phyloP scores from a whole-genome alignment of 2,888 invertebrate species.

The Eilema depressum region DNA sequence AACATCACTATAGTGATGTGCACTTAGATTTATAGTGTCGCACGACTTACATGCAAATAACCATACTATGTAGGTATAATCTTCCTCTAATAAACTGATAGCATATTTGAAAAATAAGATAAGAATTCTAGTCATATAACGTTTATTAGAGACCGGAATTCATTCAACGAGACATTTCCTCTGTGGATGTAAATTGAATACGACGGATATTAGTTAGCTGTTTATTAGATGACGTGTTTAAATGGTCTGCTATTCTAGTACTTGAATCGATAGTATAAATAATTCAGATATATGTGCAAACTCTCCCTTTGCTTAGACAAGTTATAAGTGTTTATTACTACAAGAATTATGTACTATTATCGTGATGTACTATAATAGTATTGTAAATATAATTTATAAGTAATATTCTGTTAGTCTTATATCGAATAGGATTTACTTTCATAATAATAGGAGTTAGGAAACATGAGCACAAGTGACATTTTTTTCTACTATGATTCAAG shows the following conservation, averaged over 20 bases:
- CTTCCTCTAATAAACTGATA: background rate
- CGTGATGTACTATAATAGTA: background rate
- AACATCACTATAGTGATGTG: background rate
- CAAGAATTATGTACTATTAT: background rate
- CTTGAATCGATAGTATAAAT: background rate
- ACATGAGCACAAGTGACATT: background rate
- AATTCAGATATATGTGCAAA: background rate
- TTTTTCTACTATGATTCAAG: background rate
- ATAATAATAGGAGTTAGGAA: background rate
- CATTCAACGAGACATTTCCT: slow-evolving; percentile 11
- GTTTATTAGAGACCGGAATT: background rate
- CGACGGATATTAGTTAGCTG: background rate
- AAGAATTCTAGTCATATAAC: slow-evolving; percentile 13
- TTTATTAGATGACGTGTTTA: background rate
- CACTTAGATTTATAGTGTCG: background rate
- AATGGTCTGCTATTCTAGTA: background rate
- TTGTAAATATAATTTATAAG: background rate
- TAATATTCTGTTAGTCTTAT: background rate
- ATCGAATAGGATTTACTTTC: background rate
- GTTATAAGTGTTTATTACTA: background rate
- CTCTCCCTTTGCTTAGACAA: background rate
- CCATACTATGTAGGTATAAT: background rate
- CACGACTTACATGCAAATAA: background rate
- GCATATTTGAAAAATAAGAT: slow-evolving; percentile 4
- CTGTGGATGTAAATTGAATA: background rate